A percentile compares a stretch with the other conserved stretches of the same genome.
These are phyloP conservation scores for Choloepus hoffmanni DNA, from an alignment of 2,113 vertebrate genomes.

Conservation along the genomic window DNA sequence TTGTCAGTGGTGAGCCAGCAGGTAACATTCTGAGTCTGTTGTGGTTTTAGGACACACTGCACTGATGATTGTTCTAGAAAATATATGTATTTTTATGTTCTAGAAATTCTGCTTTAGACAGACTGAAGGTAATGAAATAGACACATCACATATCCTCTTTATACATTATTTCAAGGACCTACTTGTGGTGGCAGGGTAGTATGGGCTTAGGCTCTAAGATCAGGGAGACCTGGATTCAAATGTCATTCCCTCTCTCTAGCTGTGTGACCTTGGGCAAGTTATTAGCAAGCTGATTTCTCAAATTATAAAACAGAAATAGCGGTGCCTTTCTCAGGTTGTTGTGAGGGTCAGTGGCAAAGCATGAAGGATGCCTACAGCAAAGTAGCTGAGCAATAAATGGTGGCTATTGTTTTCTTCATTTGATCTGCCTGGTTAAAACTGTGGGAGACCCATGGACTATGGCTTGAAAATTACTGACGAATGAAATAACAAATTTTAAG, in stretches of 20 bases:
- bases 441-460: background rate
- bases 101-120: background rate
- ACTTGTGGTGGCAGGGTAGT: background rate
- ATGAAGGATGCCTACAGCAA: accelerated
- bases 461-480: slow-evolving; percentile 16
- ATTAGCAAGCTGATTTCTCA: background rate
- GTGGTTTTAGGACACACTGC: background rate
- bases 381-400: background rate
- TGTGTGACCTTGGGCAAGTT: background rate
- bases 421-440: background rate
- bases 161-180: background rate
- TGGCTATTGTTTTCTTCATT: background rate
- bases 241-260: background rate
- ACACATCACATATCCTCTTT: background rate
- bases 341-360: accelerated
- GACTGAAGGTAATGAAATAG: background rate
- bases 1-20: background rate
- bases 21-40: background rate
- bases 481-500: background rate
- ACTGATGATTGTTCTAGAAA: background rate
- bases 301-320: background rate
- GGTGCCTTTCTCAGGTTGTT: background rate
- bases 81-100: background rate
- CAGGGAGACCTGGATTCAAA: background rate
- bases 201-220: background rate